Evolutionary conservation across 1,140 invertebrate genomes (phyloP).

Genomic region (Drosophila lini): DNA sequence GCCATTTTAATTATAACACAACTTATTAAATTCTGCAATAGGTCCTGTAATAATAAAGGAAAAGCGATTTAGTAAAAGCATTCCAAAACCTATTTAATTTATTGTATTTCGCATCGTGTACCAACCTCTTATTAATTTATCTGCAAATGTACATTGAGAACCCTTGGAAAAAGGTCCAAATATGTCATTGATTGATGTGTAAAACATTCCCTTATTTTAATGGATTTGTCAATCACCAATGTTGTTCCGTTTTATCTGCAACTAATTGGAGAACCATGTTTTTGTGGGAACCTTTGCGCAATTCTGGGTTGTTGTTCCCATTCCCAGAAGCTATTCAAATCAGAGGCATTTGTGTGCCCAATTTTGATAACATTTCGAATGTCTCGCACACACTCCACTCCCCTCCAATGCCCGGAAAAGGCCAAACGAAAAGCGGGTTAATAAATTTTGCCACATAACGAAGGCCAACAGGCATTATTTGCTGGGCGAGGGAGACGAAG

Average conservation of each 20-base stretch:
- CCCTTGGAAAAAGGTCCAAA: slow-evolving; percentile 2
- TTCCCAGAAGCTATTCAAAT: slow-evolving; percentile 61
- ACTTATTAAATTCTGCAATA: too few species aligned
- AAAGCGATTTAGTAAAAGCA: neutral
- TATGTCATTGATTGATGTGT: slow-evolving; percentile 19
- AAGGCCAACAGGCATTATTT: slow-evolving; percentile 34
- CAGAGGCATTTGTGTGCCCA: slow-evolving; percentile 59
- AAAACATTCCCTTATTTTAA: slow-evolving; percentile 28
- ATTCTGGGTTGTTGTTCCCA: slow-evolving; percentile 37
- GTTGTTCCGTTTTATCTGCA: slow-evolving; percentile 43
- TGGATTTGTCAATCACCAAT: slow-evolving; percentile 40
- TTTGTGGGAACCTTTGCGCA: slow-evolving; percentile 8
- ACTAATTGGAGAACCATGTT: slow-evolving; percentile 46
- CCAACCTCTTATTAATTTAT: slow-evolving; percentile 1
- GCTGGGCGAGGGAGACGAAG: neutral
- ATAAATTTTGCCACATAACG: slow-evolving; percentile 69
- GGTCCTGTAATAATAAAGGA: too few species aligned
- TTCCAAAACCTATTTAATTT: neutral
- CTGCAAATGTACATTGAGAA: neutral
- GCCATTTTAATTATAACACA: too few species aligned
- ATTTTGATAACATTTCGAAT: slow-evolving; percentile 75
- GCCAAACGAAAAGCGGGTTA: slow-evolving; percentile 60
- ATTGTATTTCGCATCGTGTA: neutral
- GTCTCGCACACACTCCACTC: slow-evolving; percentile 33
- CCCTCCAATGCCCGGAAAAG: neutral